phyloP scores from a whole-genome alignment of 2,888 invertebrate species.

The Trichacis sp. region DNA sequence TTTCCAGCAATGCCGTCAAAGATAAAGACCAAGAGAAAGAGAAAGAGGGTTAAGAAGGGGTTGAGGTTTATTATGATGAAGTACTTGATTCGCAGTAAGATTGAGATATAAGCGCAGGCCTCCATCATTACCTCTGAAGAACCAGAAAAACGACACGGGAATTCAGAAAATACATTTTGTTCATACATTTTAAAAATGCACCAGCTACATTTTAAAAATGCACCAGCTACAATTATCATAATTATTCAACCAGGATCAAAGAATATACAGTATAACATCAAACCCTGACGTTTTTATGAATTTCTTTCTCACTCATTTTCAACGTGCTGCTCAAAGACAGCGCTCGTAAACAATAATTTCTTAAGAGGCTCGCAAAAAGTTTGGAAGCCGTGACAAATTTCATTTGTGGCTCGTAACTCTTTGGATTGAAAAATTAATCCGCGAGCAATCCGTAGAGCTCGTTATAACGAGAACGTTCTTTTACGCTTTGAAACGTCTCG shows the following conservation, averaged over 20 bases:
- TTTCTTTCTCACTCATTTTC: too few relatives aligned
- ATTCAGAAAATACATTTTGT: slow-evolving; percentile 13
- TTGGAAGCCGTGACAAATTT: too few relatives aligned
- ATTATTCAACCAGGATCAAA: slow-evolving; percentile 23
- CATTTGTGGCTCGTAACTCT: too few relatives aligned
- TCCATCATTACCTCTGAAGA: slow-evolving; percentile 11
- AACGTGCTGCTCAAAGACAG: too few relatives aligned
- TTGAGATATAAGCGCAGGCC: slow-evolving; percentile 31
- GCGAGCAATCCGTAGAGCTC: neutral
- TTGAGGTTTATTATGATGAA: slow-evolving; percentile 68
- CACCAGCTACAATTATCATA: slow-evolving; percentile 31
- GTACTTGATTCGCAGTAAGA: slow-evolving; percentile 64
- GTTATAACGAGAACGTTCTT: neutral
- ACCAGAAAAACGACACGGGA: slow-evolving; percentile 29
- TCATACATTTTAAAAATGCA: too few relatives aligned
- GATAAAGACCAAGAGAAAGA: slow-evolving; percentile 21
- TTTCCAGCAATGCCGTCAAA: slow-evolving; percentile 26
- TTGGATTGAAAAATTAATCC: neutral
- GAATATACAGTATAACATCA: too few relatives aligned
- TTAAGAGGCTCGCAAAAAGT: too few relatives aligned
- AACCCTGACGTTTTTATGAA: neutral
- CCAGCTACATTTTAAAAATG: too few relatives aligned
- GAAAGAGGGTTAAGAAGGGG: slow-evolving; percentile 42
- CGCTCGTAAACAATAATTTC: too few relatives aligned
- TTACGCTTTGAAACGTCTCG: neutral